Percentiles rank a stretch among this genome's conserved stretches.
phyloP scores from a whole-genome alignment of 2,888 invertebrate species.

The Rambutsinella grinnellia region DNA sequence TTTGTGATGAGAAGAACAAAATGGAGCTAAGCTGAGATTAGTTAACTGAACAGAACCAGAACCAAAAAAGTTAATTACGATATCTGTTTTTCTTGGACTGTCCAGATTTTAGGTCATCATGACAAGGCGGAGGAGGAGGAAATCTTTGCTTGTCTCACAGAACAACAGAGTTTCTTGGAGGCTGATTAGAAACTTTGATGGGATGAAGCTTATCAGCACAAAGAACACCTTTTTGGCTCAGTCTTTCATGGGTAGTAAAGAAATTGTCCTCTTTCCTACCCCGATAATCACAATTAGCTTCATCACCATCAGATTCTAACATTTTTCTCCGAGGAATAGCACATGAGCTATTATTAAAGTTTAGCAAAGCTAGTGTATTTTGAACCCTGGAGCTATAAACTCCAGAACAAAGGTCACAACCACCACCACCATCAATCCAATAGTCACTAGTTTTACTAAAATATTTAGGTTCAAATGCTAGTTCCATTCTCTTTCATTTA shows the following conservation, averaged over 20 bases:
- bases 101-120: too few species aligned
- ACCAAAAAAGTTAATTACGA: too few species aligned
- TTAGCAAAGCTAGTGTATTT: too few species aligned
- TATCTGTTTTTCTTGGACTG: too few species aligned
- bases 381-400: too few species aligned
- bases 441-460: slow-evolving; percentile 10
- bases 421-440: not conserved
- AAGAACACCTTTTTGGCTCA: slow-evolving; percentile 21
- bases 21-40: too few species aligned
- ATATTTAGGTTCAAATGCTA: too few species aligned
- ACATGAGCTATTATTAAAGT: not conserved
- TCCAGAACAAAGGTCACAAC: not conserved
- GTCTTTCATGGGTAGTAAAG: not conserved
- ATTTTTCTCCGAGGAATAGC: not conserved
- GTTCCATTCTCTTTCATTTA: slow-evolving; percentile 44
- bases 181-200: slow-evolving; percentile 5
- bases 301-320: not conserved
- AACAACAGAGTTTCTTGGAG: slow-evolving; percentile 28
- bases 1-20: too few species aligned
- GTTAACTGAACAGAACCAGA: too few species aligned
- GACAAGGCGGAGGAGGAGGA: too few species aligned
- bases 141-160: slow-evolving; percentile 27
- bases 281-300: not conserved
- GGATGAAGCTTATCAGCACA: too few species aligned
- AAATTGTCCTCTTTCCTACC: not conserved